Conservation (phyloP, 2,113 vertebrate species). For the Notothenia coriiceps region DNA sequence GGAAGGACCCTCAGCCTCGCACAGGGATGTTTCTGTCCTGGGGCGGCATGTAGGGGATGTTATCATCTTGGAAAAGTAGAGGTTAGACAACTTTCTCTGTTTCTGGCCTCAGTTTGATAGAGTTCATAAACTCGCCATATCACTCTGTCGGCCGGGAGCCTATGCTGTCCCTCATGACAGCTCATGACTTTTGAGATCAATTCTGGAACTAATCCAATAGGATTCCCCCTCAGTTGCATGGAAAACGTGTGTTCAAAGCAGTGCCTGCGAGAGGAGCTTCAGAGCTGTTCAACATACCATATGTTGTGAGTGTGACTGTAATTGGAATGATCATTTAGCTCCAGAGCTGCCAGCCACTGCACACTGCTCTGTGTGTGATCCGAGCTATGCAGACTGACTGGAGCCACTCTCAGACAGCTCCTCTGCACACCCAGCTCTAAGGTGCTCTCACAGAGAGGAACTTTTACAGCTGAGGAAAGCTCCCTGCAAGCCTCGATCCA, state of each 20-base stretch:
- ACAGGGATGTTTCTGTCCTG: neutral
- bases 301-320: neutral
- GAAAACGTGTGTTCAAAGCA: neutral
- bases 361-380: constrained; percentile 46
- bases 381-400: constrained; percentile 80
- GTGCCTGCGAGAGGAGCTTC: neutral
- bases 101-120: neutral
- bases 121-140: neutral
- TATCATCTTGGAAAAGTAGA: neutral
- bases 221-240: neutral
- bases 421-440: constrained; percentile 47
- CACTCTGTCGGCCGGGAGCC: neutral
- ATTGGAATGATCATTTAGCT: neutral
- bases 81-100: too few relatives aligned
- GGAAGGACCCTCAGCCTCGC: neutral
- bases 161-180: neutral
- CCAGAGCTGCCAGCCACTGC: constrained; percentile 11
- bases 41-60: neutral
- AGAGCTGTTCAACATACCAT: neutral
- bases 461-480: constrained; percentile 26
- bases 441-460: constrained; percentile 35
- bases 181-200: neutral
- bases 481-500: constrained; percentile 13
- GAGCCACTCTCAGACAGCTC: constrained; percentile 72
- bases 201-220: neutral